Conservation (phyloP, 2,888 invertebrate genomes). For the Cosmopolites sordidus region DNA sequence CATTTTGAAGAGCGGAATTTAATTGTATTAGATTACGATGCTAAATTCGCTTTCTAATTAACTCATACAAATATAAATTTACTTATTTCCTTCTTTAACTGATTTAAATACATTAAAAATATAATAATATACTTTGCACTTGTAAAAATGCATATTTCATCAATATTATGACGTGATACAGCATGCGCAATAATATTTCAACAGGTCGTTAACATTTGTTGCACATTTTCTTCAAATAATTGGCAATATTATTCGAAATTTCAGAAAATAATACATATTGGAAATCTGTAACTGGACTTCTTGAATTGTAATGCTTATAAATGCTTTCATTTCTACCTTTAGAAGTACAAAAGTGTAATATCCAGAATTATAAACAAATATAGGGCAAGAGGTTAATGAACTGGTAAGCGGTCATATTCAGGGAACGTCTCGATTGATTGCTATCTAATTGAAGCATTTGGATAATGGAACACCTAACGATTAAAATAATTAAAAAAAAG, state of each 20-base stretch:
- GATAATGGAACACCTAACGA: too few relatives aligned
- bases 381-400: slow-evolving; percentile 23
- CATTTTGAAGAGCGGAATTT: too few relatives aligned
- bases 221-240: slow-evolving; percentile 1
- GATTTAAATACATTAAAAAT: not conserved
- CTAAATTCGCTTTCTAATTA: too few relatives aligned
- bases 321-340: too few relatives aligned
- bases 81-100: not conserved
- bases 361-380: slow-evolving; percentile 20
- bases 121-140: not conserved
- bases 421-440: too few relatives aligned
- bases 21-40: too few relatives aligned
- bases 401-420: slow-evolving; percentile 13
- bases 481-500: too few relatives aligned
- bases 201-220: slow-evolving; percentile 24
- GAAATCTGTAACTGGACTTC: too few relatives aligned
- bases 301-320: too few relatives aligned
- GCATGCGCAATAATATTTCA: slow-evolving; percentile 14
- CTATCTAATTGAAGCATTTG: too few relatives aligned
- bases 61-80: not conserved
- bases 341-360: not conserved
- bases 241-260: too few relatives aligned
- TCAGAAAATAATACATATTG: too few relatives aligned
- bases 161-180: not conserved
- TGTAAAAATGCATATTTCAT: not conserved